phyloP scores from a whole-genome alignment of 1,140 invertebrate species.

The Colletes gigas region DNA sequence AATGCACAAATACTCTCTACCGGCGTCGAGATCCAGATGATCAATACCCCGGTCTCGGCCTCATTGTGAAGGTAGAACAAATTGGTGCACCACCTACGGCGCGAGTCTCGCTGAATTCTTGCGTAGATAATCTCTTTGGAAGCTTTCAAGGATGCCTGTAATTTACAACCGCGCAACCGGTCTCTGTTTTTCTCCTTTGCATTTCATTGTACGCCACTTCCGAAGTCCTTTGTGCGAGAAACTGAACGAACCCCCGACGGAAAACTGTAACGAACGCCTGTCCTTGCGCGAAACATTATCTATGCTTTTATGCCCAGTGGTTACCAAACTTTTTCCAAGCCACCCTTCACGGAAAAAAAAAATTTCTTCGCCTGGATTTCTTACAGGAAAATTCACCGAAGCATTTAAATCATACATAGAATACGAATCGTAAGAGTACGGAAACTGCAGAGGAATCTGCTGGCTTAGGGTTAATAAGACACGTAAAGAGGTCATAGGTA shows the following conservation, averaged over 20 bases:
- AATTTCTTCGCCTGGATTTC: too few species aligned
- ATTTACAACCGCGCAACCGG: conserved; percentile 22
- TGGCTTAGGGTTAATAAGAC: too few species aligned
- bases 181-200: conserved; percentile 6
- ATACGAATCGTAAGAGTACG: too few species aligned
- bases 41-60: conserved; percentile 5
- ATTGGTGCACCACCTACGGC: conserved; percentile 42
- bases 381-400: too few species aligned
- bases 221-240: neutral
- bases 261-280: conserved; percentile 31
- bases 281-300: neutral
- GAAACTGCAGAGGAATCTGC: too few species aligned
- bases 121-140: conserved; percentile 40
- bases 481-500: too few species aligned
- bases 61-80: conserved; percentile 27
- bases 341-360: too few species aligned
- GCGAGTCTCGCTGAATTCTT: conserved; percentile 18
- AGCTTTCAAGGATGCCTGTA: conserved; percentile 29
- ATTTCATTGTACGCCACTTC: conserved; percentile 6
- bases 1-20: neutral
- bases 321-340: too few species aligned
- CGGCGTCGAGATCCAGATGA: conserved; percentile 10
- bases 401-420: too few species aligned
- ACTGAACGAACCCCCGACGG: neutral
- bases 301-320: neutral